These are phyloP conservation scores for Microctonus brassicae DNA, from an alignment of 2,888 invertebrate genomes.

Conservation along the genomic window DNA sequence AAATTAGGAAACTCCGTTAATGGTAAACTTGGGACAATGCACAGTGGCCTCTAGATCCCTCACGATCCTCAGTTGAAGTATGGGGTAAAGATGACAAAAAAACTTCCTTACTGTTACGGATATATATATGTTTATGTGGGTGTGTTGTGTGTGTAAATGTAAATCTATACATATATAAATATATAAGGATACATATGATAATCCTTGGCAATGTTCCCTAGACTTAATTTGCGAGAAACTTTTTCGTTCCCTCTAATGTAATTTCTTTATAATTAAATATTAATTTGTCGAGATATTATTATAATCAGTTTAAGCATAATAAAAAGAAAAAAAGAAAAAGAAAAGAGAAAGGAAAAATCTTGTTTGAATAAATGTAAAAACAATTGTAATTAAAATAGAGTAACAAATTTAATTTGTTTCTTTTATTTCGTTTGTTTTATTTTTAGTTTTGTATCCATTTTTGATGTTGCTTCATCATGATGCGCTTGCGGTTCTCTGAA, in stretches of 20 bases:
- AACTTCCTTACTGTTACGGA: too few species aligned
- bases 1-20: slow-evolving; percentile 54
- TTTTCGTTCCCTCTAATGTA: background rate
- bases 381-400: background rate
- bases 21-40: slow-evolving; percentile 43
- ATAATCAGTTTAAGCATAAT: background rate
- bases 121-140: too few species aligned
- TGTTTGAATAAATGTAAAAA: background rate
- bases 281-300: too few species aligned
- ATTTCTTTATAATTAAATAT: too few species aligned
- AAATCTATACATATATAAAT: background rate
- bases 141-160: too few species aligned
- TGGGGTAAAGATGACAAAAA: slow-evolving; percentile 18
- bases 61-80: slow-evolving; percentile 34
- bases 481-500: background rate
- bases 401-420: background rate
- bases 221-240: background rate
- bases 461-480: background rate
- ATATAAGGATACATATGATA: background rate
- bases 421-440: background rate
- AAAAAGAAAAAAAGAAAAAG: background rate
- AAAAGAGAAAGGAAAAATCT: background rate
- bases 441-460: background rate
- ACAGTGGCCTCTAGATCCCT: slow-evolving; percentile 13
- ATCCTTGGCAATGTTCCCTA: background rate